Conservation (phyloP, 2,888 invertebrate genomes). For the Spodoptera littoralis region DNA sequence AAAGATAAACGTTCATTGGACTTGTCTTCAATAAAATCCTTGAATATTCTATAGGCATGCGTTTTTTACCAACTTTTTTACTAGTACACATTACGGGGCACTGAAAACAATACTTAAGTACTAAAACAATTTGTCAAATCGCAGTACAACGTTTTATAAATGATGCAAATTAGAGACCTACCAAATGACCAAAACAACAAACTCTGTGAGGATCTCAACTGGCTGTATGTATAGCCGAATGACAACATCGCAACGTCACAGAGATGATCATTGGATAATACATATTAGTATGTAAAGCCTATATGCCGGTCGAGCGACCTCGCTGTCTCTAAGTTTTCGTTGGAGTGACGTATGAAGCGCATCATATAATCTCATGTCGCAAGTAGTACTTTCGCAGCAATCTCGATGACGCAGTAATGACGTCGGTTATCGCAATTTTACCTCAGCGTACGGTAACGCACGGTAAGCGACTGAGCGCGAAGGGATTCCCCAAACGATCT, state of each 20-base stretch:
- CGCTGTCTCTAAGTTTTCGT: slow-evolving; percentile 1
- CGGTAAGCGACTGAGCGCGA: slow-evolving; percentile 7
- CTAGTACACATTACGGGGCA: slow-evolving; percentile 18
- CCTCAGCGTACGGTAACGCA: slow-evolving; percentile 19
- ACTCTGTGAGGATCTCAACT: not conserved
- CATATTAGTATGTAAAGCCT: not conserved
- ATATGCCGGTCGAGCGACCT: slow-evolving; percentile 17
- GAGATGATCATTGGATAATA: not conserved
- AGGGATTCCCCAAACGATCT: slow-evolving; percentile 52
- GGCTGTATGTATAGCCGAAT: not conserved
- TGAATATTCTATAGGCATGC: slow-evolving; percentile 22
- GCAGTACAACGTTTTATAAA: slow-evolving; percentile 4
- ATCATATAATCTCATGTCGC: slow-evolving; percentile 11
- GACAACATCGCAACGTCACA: not conserved
- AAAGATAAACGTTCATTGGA: slow-evolving; percentile 29
- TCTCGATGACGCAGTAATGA: slow-evolving; percentile 44
- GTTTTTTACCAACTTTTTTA: slow-evolving; percentile 37
- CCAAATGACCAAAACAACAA: not conserved
- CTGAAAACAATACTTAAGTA: slow-evolving; percentile 20
- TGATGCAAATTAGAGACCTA: slow-evolving; percentile 7
- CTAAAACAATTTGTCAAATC: slow-evolving; percentile 29
- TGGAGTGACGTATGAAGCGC: slow-evolving; percentile 12
- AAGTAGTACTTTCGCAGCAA: slow-evolving; percentile 34
- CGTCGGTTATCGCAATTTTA: slow-evolving; percentile 25
- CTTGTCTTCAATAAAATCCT: slow-evolving; percentile 38